Percentiles rank a stretch among this genome's conserved stretches.
phyloP scores from a whole-genome alignment of 2,888 invertebrate species.

The Drosophila phalerata region DNA sequence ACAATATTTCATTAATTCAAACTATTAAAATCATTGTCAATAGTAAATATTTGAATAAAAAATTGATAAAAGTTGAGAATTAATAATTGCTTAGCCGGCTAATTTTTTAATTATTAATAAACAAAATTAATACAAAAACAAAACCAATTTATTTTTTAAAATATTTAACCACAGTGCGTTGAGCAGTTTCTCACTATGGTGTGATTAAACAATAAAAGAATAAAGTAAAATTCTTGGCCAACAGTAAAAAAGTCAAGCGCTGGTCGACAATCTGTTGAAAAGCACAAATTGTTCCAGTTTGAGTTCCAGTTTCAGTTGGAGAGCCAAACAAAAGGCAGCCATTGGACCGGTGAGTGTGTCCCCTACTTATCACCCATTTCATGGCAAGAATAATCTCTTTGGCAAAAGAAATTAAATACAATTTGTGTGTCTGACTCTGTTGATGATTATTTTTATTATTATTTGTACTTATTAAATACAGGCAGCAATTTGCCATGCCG shows the following conservation, averaged over 20 bases:
- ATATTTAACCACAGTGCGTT: neutral
- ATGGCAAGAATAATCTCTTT: slow-evolving; percentile 35
- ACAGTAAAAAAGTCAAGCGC: slow-evolving; percentile 46
- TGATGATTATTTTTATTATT: slow-evolving; percentile 52
- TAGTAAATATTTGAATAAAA: too few relatives aligned
- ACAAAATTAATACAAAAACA: neutral
- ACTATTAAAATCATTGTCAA: too few relatives aligned
- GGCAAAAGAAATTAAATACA: slow-evolving; percentile 71
- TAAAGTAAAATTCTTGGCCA: slow-evolving; percentile 57
- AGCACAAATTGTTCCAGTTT: slow-evolving; percentile 74
- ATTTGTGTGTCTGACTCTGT: slow-evolving; percentile 43
- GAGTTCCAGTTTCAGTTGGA: slow-evolving; percentile 26
- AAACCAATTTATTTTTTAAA: neutral
- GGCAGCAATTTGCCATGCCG: slow-evolving; percentile 40
- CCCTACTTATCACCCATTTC: slow-evolving; percentile 21
- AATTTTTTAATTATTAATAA: too few relatives aligned
- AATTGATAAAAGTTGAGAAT: too few relatives aligned
- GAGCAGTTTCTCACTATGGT: slow-evolving; percentile 41
- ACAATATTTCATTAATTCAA: too few relatives aligned
- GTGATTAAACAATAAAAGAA: slow-evolving; percentile 47
- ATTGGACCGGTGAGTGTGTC: slow-evolving; percentile 20
- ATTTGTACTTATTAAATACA: slow-evolving; percentile 59
- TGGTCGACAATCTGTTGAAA: slow-evolving; percentile 49
- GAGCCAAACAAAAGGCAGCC: slow-evolving; percentile 57
- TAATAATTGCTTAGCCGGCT: too few relatives aligned